A percentile compares a stretch with the other conserved stretches of the same genome.
Evolutionary conservation across 2,888 invertebrate species (phyloP).

Genomic region (Eremobia ochroleuca): DNA sequence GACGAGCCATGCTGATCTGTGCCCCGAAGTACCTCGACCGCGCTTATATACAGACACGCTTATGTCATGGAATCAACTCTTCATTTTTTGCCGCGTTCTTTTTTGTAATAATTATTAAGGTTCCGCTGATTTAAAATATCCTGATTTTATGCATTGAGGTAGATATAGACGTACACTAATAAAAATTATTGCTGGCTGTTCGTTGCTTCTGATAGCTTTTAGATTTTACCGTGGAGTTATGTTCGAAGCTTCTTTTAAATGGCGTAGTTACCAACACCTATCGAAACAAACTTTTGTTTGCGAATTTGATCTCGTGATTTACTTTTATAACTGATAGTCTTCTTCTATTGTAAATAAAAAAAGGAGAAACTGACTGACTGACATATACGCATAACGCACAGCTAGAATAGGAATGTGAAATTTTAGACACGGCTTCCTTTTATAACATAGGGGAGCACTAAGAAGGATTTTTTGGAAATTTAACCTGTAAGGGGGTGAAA

Average conservation of each 20-base stretch:
- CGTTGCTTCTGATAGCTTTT: slow-evolving; percentile 3
- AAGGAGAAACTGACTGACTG: no score
- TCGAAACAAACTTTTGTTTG: background rate
- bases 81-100: slow-evolving; percentile 76
- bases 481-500: background rate
- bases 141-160: slow-evolving; percentile 27
- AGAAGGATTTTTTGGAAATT: background rate
- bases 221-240: background rate
- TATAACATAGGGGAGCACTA: no score
- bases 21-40: slow-evolving; percentile 70
- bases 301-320: background rate
- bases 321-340: background rate
- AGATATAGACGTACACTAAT: slow-evolving; percentile 7
- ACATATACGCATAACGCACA: no score
- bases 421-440: no score
- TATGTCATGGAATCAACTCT: slow-evolving; percentile 80
- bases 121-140: slow-evolving; percentile 58
- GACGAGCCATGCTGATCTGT: slow-evolving; percentile 78
- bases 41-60: slow-evolving; percentile 80
- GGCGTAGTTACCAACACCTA: no score
- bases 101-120: slow-evolving; percentile 72
- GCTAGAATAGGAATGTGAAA: no score
- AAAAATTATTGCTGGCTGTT: slow-evolving; percentile 14
- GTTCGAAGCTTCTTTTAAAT: background rate
- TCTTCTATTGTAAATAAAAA: no score